Percentiles rank a stretch among this genome's conserved stretches.
Evolutionary conservation across 2,888 invertebrate genomes (phyloP).

Genomic region (Conus canariensis): DNA sequence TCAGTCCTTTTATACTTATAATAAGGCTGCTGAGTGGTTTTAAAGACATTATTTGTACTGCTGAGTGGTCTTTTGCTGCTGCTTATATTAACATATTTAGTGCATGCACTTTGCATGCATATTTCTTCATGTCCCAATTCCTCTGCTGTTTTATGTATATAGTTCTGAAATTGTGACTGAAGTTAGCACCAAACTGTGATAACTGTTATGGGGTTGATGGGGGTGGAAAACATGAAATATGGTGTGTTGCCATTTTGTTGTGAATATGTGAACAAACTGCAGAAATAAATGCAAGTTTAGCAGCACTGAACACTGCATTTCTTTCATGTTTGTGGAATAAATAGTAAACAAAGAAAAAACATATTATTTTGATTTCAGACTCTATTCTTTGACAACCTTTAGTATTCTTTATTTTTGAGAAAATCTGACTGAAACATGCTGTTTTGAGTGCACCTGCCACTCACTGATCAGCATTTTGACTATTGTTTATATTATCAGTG

Average conservation of each 20-base stretch:
- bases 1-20: no score
- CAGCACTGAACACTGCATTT: neutral
- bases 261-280: neutral
- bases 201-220: neutral
- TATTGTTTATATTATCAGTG: no score
- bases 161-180: neutral
- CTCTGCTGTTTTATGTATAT: neutral
- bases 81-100: neutral
- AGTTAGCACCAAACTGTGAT: conserved; percentile 24
- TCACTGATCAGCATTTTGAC: no score
- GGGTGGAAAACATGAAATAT: neutral
- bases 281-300: conserved; percentile 19
- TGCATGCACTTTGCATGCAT: neutral
- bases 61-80: conserved; percentile 26
- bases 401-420: no score
- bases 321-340: no score
- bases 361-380: no score
- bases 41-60: neutral
- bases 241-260: conserved; percentile 21
- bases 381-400: no score
- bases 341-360: no score
- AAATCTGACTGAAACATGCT: no score
- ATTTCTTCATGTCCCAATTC: neutral
- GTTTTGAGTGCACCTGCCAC: no score
- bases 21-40: no score